Evolutionary conservation across 2,113 vertebrate genomes (phyloP), one percentile per base, ranked within the genome.

Genomic region (Anas platyrhynchos): DNA sequence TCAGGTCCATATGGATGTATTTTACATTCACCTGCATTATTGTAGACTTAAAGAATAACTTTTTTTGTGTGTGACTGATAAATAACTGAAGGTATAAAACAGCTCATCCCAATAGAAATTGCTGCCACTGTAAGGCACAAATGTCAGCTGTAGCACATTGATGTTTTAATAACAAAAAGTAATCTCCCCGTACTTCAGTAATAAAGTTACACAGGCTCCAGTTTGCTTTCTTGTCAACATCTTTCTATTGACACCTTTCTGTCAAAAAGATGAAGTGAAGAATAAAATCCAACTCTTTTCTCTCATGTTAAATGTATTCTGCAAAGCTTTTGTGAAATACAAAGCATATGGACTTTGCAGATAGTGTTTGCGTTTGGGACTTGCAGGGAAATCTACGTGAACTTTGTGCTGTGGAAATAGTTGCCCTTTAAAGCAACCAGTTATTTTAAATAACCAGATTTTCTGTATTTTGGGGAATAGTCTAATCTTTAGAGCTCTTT

Each of bases 211-310:
- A 79, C 62, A 93, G 86, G 44, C 32, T 78, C n/a, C 86, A 86
- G 78, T 92, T 94, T 68, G 59, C 62, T 96, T 95, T 94, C 92
- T 90, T 50, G 63, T 86, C 66, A 91, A 56, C 56, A 71, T 83
- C 73, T 76, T 86, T 71, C 69, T 56, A 3, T 59, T 95, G 96
- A 97, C 94, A 94, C 91, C 96, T 95, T 97, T 97, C 89, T 97
- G 91, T 97, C 96, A 95, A 79, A 93, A 96, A 95, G 91, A 84
- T 95, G 94, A 96, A 96, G 83, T 73, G 79, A 87, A 78, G 76
- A 91, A 41, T 79, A 74, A 96, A 97, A 92, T 87, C 32, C 9
- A 78, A 50, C 36, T 96, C 88, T 68, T 97, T 96, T 93, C 50
- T 95, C 74, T 94, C 74, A 55, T 34, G 66, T 87, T 94, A 95